These are phyloP conservation scores for Ypsolopha scabrella DNA, from an alignment of 2,888 invertebrate genomes.

Conservation along the genomic window DNA sequence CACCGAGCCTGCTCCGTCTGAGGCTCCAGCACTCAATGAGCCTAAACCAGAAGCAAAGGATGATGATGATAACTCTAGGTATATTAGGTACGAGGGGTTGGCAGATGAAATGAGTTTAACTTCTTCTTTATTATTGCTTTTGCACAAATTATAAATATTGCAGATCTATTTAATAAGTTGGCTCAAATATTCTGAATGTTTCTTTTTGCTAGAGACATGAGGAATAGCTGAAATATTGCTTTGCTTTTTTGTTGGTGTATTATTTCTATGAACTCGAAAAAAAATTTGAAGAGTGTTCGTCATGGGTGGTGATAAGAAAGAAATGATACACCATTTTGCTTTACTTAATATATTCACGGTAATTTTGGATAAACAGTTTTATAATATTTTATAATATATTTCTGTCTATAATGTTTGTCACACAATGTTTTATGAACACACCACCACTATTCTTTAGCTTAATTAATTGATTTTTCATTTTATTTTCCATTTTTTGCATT, in stretches of 20 bases:
- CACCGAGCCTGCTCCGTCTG: slow-evolving; percentile 42
- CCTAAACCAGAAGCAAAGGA: slow-evolving; percentile 69
- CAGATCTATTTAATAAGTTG: too few species aligned
- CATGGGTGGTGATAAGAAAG: neutral
- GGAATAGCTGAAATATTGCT: neutral
- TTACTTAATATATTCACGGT: neutral
- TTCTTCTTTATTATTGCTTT: slow-evolving; percentile 19
- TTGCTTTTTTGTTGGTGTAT: neutral
- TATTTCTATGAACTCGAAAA: neutral
- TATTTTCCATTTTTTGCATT: too few species aligned
- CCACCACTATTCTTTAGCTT: too few species aligned
- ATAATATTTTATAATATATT: too few species aligned
- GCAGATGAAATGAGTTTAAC: slow-evolving; percentile 63
- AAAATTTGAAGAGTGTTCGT: too few species aligned
- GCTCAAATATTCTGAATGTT: neutral
- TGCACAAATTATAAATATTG: slow-evolving; percentile 13
- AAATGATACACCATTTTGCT: slow-evolving; percentile 1
- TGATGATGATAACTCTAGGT: slow-evolving; percentile 92
- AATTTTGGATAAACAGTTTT: too few species aligned
- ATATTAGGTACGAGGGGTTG: slow-evolving; percentile 77
- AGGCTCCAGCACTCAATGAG: slow-evolving; percentile 40
- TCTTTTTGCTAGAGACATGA: neutral
- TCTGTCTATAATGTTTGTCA: too few species aligned
- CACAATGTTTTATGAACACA: too few species aligned
- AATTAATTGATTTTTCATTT: too few species aligned